Percentiles rank a stretch among this genome's conserved stretches.
Evolutionary conservation across 2,888 invertebrate species (phyloP).

Genomic region (Ptilodon capucinus): DNA sequence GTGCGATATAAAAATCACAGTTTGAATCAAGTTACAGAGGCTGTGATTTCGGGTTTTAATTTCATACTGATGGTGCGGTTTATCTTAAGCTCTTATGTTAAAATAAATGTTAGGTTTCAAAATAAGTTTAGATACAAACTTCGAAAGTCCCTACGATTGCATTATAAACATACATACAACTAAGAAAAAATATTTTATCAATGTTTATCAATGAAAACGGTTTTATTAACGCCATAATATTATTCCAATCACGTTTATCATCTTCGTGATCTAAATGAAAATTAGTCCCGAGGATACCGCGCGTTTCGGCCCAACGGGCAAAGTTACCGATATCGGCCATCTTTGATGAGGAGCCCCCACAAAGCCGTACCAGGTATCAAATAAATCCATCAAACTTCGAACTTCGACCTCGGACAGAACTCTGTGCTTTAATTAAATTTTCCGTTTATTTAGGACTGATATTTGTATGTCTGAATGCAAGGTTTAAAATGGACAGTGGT

Average conservation of each 20-base stretch:
- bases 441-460: constrained; percentile 15
- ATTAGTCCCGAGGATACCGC: constrained; percentile 44
- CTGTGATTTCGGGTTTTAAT: too few species aligned
- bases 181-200: neutral
- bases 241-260: constrained; percentile 24
- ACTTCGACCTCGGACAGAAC: constrained; percentile 7
- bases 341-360: constrained; percentile 37
- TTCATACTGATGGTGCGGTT: too few species aligned
- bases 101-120: too few species aligned
- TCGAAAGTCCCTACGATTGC: too few species aligned
- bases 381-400: constrained; percentile 36
- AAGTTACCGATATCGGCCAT: constrained; percentile 30
- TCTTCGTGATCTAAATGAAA: constrained; percentile 44
- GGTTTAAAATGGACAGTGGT: neutral
- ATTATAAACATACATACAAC: too few species aligned
- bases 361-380: constrained; percentile 37
- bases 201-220: neutral
- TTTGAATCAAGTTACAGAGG: too few species aligned
- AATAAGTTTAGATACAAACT: too few species aligned
- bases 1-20: too few species aligned
- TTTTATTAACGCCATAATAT: constrained; percentile 10
- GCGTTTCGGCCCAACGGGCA: constrained; percentile 31
- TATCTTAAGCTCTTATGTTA: too few species aligned
- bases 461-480: neutral
- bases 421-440: constrained; percentile 25